Evolutionary conservation across 2,888 invertebrate species (phyloP), one percentile per base, ranked within the genome.

Genomic region (Lysandra coridon): DNA sequence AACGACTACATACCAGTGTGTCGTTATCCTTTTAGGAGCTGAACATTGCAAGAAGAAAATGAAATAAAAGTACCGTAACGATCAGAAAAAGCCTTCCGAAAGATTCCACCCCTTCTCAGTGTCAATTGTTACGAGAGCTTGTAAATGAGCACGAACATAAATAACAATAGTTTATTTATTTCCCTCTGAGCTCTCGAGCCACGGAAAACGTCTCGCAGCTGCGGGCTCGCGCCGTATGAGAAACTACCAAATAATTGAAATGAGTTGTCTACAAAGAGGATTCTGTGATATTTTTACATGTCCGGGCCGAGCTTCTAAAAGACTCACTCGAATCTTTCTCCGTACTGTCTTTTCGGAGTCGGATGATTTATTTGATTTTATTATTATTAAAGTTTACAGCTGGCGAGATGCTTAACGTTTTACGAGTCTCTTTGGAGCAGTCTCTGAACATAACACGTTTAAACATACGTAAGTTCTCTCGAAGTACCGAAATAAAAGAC

Each of bases 151-250:
- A 57, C 76, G 76, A 53, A 76, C 76, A 76, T 76, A 76, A 76
- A 53, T 76, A 53, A 76, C 57, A 30, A 76, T 76, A 76, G 76
- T 76, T 76, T 76, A 57, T 76, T 76, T 75, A 75, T 76, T 76
- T 76, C 33, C 53, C 30, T 14, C 14, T 7, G 76, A 49, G 49
- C 76, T 76, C 76, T 53, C 53, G 53, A 57, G 53, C 53, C 33
- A n/a, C 30, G 76, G 76, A 53, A 57, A 76, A 76, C 30, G 33
- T 57, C 7, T 33, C 69, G 33, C 69, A 37, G 69, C 37, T 14
- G 64, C 30, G 23, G 64, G 64, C 57, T 17, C 17, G 57, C 62
- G 64, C 57, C 4, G 64, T 12, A 69, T 69, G 69, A 69, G 69
- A 69, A 33, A 69, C 69, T 69, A 69, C 69, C 69, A 69, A 69